Evolutionary conservation across 2,888 invertebrate species (phyloP), one percentile per base, ranked within the genome.

Genomic region (Nineta flava): DNA sequence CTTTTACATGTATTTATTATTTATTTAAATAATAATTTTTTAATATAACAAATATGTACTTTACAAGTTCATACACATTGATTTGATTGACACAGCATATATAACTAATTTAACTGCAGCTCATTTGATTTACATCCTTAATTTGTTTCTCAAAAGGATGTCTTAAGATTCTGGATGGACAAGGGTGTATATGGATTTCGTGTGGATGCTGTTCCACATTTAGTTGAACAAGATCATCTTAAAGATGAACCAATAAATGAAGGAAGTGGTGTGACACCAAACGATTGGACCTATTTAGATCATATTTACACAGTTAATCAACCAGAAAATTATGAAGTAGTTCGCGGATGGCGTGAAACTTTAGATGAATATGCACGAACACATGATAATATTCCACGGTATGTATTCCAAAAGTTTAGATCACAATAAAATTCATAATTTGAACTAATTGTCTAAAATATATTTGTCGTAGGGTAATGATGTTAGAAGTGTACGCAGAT

Each of bases 181-280:
- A 78, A 79, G 57, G 92, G 91, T 1, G 78, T 92, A 0, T 84
- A 87, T 60, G 95, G 94, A 1, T 90, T 94, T 60, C 77, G 92
- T 56, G 73, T 94, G 35, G 87, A 87, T 59, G 86, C 87, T 2
- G 74, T 87, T n/a, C 70, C 72, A 2, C 56, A 55, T 58, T 51
- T 75, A 10, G 68, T 64, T 49, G 75, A 76, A 59, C 61, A 60
- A 26, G 57, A 58, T n/a, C 41, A 59, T 9, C 56, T 68, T 1
- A 49, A 34, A 3, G 65, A 75, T 51, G 74, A 75, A 57, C 69
- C 71, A 1, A 31, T 42, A 16, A 61, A 65, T 5, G 46, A 12
- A 34, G 46, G n/a, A 34, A 44, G 59, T 2, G 57, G 53, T 2
- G 52, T 53, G 12, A 16, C 12, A 15, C 42, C 41, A 6, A 42